Percentiles rank a stretch among this genome's conserved stretches.
Conservation (phyloP, 2,113 vertebrate species). For the Dolichotis patagonum region DNA sequence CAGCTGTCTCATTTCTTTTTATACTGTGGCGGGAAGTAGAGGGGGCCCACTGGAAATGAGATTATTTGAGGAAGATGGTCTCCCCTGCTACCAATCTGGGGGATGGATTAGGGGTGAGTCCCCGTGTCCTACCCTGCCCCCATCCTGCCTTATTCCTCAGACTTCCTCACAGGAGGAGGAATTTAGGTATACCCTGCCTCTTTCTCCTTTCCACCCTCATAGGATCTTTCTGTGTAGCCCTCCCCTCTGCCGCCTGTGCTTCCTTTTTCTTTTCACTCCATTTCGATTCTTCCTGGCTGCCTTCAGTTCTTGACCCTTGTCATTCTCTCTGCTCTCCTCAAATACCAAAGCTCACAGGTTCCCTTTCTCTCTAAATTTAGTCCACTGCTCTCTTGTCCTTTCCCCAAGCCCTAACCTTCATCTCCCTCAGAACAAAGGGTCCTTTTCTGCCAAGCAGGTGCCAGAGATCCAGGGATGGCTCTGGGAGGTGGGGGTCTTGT, state of each 20-base stretch:
- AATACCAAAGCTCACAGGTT: conserved; percentile 15
- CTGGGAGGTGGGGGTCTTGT: neutral
- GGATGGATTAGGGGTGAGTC: neutral
- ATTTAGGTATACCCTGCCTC: conserved; percentile 17
- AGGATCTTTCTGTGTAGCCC: neutral
- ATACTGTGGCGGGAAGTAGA: conserved; percentile 69
- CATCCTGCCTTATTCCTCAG: neutral
- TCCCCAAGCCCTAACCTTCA: neutral
- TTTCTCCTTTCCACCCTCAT: neutral
- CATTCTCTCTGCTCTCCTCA: conserved; percentile 56
- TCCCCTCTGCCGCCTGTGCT: neutral
- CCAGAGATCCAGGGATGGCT: conserved; percentile 1
- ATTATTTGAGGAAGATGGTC: conserved; percentile 55
- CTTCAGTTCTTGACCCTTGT: conserved; percentile 54
- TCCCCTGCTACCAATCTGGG: conserved; percentile 16
- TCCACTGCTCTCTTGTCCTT: neutral
- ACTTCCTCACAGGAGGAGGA: neutral
- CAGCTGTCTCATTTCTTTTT: conserved; percentile 83
- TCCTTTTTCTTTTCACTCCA: conserved; percentile 41
- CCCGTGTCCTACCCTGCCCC: neutral
- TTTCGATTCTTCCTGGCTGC: conserved; percentile 59
- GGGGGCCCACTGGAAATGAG: conserved; percentile 55
- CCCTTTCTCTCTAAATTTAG: neutral
- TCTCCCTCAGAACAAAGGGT: conserved; percentile 71
- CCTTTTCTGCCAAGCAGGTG: conserved; percentile 20